phyloP scores from a whole-genome alignment of 2,113 vertebrate genomes.

The Glareola pratincola region DNA sequence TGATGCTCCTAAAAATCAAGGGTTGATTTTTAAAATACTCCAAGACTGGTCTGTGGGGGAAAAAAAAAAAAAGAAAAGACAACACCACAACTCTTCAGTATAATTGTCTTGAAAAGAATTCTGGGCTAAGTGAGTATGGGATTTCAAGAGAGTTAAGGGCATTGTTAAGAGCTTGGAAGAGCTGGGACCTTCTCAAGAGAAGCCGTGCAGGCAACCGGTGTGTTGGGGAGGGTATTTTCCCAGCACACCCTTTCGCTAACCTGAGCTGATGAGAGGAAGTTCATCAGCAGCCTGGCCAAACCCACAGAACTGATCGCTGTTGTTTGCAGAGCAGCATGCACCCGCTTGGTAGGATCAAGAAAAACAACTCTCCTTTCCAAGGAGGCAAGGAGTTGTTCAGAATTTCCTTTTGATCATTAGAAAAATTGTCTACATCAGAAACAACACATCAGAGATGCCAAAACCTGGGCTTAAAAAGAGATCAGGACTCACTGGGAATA shows the following conservation, averaged over 20 bases:
- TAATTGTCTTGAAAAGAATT: not conserved
- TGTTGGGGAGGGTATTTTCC: not conserved
- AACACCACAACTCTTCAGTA: not conserved
- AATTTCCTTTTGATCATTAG: not conserved
- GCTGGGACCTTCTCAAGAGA: not conserved
- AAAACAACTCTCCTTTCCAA: not conserved
- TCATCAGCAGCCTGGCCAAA: fast-evolving
- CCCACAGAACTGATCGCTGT: not conserved
- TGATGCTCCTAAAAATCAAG: not conserved
- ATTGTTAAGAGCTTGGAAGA: not conserved
- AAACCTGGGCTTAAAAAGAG: not conserved
- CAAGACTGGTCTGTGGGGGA: not conserved
- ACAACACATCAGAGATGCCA: not conserved
- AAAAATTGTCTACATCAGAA: not conserved
- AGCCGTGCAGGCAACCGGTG: not conserved
- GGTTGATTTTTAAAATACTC: not conserved
- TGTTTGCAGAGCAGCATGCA: not conserved
- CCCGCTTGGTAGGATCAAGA: not conserved
- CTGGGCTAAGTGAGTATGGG: not conserved
- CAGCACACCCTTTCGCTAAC: not conserved
- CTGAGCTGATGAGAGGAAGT: not conserved
- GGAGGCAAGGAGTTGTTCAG: not conserved
- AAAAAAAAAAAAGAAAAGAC: too few relatives aligned
- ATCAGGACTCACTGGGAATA: not conserved
- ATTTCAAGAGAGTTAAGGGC: not conserved